Evolutionary conservation across 2,888 invertebrate species (phyloP).

Genomic region (Neria commutata): DNA sequence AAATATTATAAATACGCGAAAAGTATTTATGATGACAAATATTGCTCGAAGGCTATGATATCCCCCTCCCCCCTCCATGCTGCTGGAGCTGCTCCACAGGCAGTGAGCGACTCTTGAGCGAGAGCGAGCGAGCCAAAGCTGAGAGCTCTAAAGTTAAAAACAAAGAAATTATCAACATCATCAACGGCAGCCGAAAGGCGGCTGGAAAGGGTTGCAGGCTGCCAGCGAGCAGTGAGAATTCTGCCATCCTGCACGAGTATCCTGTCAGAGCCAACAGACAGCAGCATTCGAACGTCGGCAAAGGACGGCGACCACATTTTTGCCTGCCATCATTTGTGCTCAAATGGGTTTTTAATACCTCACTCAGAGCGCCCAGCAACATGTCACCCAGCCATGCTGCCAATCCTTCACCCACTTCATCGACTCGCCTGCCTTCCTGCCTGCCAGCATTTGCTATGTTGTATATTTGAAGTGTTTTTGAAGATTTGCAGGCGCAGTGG

Average conservation of each 20-base stretch:
- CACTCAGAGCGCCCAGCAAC: neutral
- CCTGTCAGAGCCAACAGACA: constrained; percentile 28
- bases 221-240: constrained; percentile 16
- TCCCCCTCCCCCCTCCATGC: neutral
- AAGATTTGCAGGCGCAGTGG: neutral
- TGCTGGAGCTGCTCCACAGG: neutral
- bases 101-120: constrained; percentile 17
- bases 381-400: too few relatives aligned
- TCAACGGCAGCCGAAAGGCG: neutral
- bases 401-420: too few relatives aligned
- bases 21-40: constrained; percentile 51
- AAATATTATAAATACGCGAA: constrained; percentile 50
- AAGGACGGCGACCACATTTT: neutral
- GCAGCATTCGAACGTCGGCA: neutral
- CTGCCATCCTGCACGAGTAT: too few relatives aligned
- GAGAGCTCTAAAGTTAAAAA: constrained; percentile 16
- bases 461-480: constrained; percentile 16
- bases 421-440: too few relatives aligned
- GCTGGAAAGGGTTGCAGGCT: neutral
- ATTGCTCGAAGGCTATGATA: constrained; percentile 44
- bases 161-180: constrained; percentile 40
- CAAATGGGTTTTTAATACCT: constrained; percentile 44
- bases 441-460: neutral
- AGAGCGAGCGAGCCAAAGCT: neutral
- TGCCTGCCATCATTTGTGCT: constrained; percentile 25